phyloP scores from a whole-genome alignment of 2,113 vertebrate species.

The Pipa parva region DNA sequence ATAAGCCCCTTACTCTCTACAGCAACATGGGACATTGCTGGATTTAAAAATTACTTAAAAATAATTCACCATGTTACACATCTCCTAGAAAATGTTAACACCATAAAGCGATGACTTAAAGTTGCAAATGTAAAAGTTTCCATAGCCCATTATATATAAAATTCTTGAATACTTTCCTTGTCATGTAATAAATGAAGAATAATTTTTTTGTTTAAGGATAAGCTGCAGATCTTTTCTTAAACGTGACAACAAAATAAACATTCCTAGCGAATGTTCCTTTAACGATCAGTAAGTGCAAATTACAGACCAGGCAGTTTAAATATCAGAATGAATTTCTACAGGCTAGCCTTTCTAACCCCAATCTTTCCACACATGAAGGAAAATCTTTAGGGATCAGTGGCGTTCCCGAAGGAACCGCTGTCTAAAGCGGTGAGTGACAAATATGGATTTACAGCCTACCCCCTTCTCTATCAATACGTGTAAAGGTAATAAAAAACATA shows the following conservation, averaged over 20 bases:
- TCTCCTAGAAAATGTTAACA: too few species aligned
- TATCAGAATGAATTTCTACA: not conserved
- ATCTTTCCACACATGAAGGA: not conserved
- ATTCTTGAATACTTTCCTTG: not conserved
- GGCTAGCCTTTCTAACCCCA: not conserved
- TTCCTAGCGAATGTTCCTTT: not conserved
- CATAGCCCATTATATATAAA: not conserved
- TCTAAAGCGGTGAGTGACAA: not conserved
- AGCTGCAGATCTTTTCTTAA: not conserved
- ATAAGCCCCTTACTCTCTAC: too few species aligned
- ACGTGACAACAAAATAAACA: not conserved
- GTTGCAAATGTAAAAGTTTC: too few species aligned
- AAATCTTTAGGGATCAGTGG: not conserved
- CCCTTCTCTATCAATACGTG: conserved; percentile 5
- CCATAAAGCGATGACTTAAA: too few species aligned
- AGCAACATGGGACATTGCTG: too few species aligned
- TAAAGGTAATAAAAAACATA: not conserved
- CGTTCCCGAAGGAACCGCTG: not conserved
- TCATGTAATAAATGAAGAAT: not conserved
- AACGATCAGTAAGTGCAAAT: conserved; percentile 23
- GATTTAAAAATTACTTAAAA: too few species aligned
- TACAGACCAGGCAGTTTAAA: conserved; percentile 8
- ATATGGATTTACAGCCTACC: conserved; percentile 3
- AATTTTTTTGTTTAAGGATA: not conserved
- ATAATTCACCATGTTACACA: too few species aligned